These are phyloP conservation scores for Rotaria macrura DNA, from an alignment of 2,888 invertebrate genomes.

Conservation along the genomic window DNA sequence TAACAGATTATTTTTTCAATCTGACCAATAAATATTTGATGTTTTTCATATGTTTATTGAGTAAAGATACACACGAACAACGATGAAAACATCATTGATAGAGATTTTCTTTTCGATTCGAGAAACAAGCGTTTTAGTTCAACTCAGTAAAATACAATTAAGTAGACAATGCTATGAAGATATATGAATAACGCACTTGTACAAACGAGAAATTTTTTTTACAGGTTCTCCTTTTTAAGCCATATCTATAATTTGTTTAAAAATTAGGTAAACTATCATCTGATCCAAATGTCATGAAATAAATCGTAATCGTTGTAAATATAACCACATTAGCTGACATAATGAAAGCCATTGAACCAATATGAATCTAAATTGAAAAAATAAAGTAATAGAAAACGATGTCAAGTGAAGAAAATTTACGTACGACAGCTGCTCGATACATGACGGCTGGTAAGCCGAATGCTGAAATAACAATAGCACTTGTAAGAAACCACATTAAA, in stretches of 20 bases:
- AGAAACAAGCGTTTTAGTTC: neutral
- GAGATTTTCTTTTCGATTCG: neutral
- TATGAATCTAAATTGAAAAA: neutral
- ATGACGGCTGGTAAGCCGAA: constrained; percentile 7
- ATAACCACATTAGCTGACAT: constrained; percentile 3
- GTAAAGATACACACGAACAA: neutral
- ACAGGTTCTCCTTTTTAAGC: too few relatives aligned
- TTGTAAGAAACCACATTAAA: constrained; percentile 21
- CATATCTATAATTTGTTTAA: neutral
- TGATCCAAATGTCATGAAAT: constrained; percentile 6
- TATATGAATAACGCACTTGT: neutral
- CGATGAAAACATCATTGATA: neutral
- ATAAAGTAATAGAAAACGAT: neutral
- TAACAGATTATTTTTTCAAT: too few relatives aligned
- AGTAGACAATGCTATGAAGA: neutral
- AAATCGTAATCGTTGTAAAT: constrained; percentile 9
- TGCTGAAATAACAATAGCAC: constrained; percentile 7
- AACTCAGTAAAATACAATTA: neutral
- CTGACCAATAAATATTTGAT: too few relatives aligned
- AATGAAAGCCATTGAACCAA: neutral
- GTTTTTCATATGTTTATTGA: neutral
- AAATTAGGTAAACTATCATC: neutral
- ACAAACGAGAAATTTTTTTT: neutral
- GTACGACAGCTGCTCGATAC: neutral
- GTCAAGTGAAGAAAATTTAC: neutral